These are phyloP conservation scores for Drosophila greeni DNA, from an alignment of 2,888 invertebrate genomes.

Conservation along the genomic window DNA sequence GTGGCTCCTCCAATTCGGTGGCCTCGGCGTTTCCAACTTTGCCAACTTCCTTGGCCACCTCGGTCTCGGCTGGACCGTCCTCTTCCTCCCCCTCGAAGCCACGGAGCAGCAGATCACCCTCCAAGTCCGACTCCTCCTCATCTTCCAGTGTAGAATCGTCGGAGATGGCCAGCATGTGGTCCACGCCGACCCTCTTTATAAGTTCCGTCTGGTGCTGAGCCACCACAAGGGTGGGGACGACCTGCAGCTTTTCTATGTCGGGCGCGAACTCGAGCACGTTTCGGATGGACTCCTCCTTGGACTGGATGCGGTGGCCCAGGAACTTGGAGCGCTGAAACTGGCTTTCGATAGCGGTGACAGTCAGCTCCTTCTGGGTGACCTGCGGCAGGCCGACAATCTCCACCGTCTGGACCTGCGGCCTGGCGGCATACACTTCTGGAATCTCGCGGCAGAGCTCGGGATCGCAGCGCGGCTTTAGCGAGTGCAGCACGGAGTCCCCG, in stretches of 20 bases:
- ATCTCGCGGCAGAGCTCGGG: constrained; percentile 28
- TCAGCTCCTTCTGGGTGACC: constrained; percentile 40
- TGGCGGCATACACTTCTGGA: constrained; percentile 31
- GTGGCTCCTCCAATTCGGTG: neutral
- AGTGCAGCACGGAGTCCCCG: neutral
- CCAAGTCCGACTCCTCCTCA: neutral
- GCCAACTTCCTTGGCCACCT: too few relatives aligned
- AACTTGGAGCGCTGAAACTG: constrained; percentile 59
- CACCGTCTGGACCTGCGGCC: constrained; percentile 20
- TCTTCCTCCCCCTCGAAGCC: neutral
- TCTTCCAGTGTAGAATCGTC: neutral
- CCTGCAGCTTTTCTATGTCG: constrained; percentile 55
- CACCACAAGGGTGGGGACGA: constrained; percentile 30
- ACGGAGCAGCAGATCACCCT: neutral
- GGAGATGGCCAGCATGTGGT: neutral
- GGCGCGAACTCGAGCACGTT: constrained; percentile 62
- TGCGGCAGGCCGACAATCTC: constrained; percentile 54
- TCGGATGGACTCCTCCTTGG: constrained; percentile 45
- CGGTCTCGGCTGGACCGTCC: neutral
- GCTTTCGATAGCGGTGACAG: constrained; percentile 1
- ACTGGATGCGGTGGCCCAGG: constrained; percentile 45
- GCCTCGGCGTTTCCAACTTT: neutral
- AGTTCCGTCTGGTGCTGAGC: neutral
- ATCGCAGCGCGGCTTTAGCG: constrained; percentile 37
- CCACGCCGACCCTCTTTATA: neutral